Percentiles rank a stretch among this genome's conserved stretches.
Conservation (phyloP, 2,113 vertebrate genomes). For the Centrocercus urophasianus region DNA sequence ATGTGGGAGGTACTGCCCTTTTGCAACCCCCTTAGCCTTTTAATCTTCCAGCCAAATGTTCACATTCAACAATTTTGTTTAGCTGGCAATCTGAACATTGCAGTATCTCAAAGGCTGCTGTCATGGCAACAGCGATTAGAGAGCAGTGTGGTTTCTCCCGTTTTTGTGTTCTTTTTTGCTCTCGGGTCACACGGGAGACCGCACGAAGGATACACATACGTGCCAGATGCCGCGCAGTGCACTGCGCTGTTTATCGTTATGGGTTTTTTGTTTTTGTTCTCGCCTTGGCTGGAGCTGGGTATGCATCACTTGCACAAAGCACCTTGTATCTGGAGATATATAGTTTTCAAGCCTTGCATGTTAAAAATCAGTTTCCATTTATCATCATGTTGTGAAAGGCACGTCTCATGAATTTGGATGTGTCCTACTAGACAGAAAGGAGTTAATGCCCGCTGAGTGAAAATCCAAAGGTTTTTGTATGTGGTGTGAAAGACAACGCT, state of each 20-base stretch:
- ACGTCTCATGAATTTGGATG: background rate
- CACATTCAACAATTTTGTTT: constrained; percentile 92
- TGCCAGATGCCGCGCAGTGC: constrained; percentile 32
- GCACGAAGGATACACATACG: constrained; percentile 66
- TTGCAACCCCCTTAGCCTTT: constrained; percentile 87
- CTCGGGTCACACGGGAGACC: constrained; percentile 73
- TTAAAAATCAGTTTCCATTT: constrained; percentile 4
- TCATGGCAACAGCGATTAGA: constrained; percentile 89
- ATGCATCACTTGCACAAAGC: background rate
- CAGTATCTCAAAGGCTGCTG: constrained; percentile 86
- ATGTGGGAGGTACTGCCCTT: constrained; percentile 88
- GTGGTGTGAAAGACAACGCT: background rate
- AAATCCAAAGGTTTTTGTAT: background rate
- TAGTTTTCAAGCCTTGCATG: background rate
- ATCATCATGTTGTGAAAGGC: background rate
- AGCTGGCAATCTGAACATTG: constrained; percentile 88
- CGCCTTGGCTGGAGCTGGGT: background rate
- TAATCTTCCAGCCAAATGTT: constrained; percentile 91
- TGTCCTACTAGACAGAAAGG: background rate
- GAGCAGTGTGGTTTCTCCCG: constrained; percentile 77
- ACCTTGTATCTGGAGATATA: background rate
- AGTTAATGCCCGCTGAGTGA: background rate
- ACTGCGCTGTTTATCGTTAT: background rate
- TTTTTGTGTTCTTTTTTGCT: constrained; percentile 79
- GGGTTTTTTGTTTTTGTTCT: background rate